Conservation (phyloP, 2,888 invertebrate genomes). For the Thumatha senex region DNA sequence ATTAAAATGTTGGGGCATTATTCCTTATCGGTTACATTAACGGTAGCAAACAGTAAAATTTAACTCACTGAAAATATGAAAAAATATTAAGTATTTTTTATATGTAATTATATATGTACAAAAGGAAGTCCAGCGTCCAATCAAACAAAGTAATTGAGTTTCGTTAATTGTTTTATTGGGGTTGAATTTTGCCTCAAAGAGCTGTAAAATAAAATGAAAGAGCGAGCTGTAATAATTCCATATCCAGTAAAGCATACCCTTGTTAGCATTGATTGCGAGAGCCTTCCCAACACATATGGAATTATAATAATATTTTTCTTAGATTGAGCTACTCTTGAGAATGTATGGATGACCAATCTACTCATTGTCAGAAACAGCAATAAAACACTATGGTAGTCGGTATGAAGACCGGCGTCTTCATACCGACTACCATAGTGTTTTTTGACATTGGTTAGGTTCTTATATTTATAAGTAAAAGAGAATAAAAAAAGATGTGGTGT, state of each 20-base stretch:
- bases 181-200: conserved; percentile 10
- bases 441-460: too few relatives aligned
- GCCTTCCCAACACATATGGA: conserved; percentile 27
- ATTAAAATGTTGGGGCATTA: too few relatives aligned
- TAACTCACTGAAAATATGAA: not conserved
- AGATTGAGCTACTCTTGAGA: conserved; percentile 10
- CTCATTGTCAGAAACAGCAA: too few relatives aligned
- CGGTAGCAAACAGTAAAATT: too few relatives aligned
- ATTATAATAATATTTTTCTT: conserved; percentile 49
- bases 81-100: too few relatives aligned
- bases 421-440: too few relatives aligned
- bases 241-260: conserved; percentile 20
- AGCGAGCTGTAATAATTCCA: conserved; percentile 10
- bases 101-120: not conserved
- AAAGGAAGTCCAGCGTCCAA: conserved; percentile 8
- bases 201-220: conserved; percentile 6
- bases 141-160: conserved; percentile 19
- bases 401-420: too few relatives aligned
- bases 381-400: too few relatives aligned
- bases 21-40: too few relatives aligned
- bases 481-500: too few relatives aligned
- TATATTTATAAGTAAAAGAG: too few relatives aligned
- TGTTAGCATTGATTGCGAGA: conserved; percentile 38
- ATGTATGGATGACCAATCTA: too few relatives aligned
- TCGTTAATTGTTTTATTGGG: conserved; percentile 22